Evolutionary conservation across 53 echinoderm and acorn worm species (phyloP), one percentile per base, ranked within the genome.

Genomic region (Astropecten irregularis): DNA sequence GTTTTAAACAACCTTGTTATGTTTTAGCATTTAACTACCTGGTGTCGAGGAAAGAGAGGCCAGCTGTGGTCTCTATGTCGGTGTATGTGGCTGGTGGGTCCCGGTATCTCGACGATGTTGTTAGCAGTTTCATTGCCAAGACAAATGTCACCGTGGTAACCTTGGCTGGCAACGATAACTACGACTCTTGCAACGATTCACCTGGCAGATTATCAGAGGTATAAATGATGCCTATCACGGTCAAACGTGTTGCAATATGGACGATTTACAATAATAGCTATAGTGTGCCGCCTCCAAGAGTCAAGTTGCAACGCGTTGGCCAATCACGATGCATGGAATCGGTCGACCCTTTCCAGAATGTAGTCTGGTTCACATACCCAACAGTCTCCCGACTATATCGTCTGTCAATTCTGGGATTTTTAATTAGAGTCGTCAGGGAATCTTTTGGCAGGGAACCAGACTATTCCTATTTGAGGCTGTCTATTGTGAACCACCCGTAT

Each of bases 41-140:
- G 15, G 38, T 76, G 55, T 38, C 76, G 11, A 38, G 76, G 16
- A 22, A 57, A 8, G 9, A 76, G 15, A 29, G 25, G 1, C 76
- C 76, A 21, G 76, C 76, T 10, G 58, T 76, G 23, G 76, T 76
- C 26, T n/a, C 76, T 2, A 57, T 57, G 39, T 76, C 76, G n/a
- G 26, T 56, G 14, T 76, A 76, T 58, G 58, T 76, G 25, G 56
- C 76, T 20, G 76, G 76, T 23, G 76, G 76, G 18, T 76, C 76
- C 7, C 4, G 26, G 37, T 76, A 76, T 21, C 42, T 76, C 16
- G 76, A 76, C 42, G 76, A 76, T 14, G 76, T 57, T 4, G 29
- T 76, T 20, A 51, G 44, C 14, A 76, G 38, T 31, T 76, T 76
- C 40, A 76, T 76, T 9, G 27, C 15, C 57, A 76, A 30, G 58